phyloP scores from a whole-genome alignment of 2,113 vertebrate genomes.

The Rhabdornis inornatus region DNA sequence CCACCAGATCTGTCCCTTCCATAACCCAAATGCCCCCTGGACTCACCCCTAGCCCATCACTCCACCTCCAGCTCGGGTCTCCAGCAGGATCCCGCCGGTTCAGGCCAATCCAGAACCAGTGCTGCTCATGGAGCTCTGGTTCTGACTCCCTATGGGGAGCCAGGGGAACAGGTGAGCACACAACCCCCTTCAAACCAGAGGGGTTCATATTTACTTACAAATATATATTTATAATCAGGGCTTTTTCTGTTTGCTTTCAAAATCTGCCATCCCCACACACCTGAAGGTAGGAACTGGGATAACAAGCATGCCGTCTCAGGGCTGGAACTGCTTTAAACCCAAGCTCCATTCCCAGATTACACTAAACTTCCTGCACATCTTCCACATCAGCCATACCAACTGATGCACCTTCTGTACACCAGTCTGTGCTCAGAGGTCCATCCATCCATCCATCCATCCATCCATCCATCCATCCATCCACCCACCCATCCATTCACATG shows the following conservation, averaged over 20 bases:
- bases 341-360: neutral
- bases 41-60: slow-evolving; percentile 89
- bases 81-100: slow-evolving; percentile 85
- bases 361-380: neutral
- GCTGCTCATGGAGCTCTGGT: slow-evolving; percentile 89
- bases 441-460: neutral
- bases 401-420: neutral
- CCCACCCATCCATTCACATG: neutral
- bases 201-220: neutral
- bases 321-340: neutral
- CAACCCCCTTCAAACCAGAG: neutral
- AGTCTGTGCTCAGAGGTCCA: neutral
- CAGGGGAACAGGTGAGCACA: neutral
- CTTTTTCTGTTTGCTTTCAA: neutral
- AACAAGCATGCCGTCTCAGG: accelerated
- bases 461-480: neutral
- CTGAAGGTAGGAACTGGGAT: neutral
- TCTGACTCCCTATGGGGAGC: slow-evolving; percentile 71
- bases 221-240: neutral
- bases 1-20: neutral
- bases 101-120: slow-evolving; percentile 97
- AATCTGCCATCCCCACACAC: neutral
- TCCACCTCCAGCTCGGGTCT: slow-evolving; percentile 91
- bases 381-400: neutral
- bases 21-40: neutral